These are phyloP conservation scores for Garra rufa DNA, from an alignment of 2,113 vertebrate genomes.

Conservation along the genomic window DNA sequence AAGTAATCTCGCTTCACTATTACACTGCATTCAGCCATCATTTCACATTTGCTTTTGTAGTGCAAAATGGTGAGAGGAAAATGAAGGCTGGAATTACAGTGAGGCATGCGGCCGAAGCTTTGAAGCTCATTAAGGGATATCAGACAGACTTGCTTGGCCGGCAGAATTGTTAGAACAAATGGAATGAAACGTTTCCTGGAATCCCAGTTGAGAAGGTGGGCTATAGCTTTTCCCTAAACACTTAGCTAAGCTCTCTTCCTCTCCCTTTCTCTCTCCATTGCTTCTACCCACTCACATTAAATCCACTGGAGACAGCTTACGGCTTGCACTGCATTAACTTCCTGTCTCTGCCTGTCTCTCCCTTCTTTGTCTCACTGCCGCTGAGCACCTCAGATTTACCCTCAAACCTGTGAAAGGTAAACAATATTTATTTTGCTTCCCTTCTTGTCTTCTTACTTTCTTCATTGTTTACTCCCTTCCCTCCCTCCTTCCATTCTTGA, in stretches of 20 bases:
- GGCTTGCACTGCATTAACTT: conserved; percentile 40
- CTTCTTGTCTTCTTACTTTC: neutral
- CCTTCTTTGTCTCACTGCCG: neutral
- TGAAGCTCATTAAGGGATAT: conserved; percentile 45
- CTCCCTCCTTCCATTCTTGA: neutral
- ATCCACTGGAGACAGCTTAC: conserved; percentile 37
- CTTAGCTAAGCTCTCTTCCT: conserved; percentile 39
- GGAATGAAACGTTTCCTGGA: conserved; percentile 39
- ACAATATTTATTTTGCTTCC: neutral
- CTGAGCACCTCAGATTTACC: conserved; percentile 26
- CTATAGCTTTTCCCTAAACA: conserved; percentile 31
- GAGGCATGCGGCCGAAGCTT: conserved; percentile 13
- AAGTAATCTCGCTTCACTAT: neutral
- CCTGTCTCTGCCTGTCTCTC: conserved; percentile 5
- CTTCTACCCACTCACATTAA: conserved; percentile 38
- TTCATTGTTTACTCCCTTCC: neutral
- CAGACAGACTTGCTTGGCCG: conserved; percentile 29
- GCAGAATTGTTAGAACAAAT: conserved; percentile 38
- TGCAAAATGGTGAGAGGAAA: conserved; percentile 20
- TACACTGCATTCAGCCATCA: neutral
- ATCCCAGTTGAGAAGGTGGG: conserved; percentile 41
- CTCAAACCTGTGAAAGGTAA: conserved; percentile 22
- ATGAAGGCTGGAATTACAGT: conserved; percentile 34
- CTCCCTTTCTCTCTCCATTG: conserved; percentile 44
- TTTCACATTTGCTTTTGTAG: conserved; percentile 36